These are phyloP conservation scores for Dicaeum eximium DNA, from an alignment of 2,113 vertebrate genomes.

Conservation along the genomic window DNA sequence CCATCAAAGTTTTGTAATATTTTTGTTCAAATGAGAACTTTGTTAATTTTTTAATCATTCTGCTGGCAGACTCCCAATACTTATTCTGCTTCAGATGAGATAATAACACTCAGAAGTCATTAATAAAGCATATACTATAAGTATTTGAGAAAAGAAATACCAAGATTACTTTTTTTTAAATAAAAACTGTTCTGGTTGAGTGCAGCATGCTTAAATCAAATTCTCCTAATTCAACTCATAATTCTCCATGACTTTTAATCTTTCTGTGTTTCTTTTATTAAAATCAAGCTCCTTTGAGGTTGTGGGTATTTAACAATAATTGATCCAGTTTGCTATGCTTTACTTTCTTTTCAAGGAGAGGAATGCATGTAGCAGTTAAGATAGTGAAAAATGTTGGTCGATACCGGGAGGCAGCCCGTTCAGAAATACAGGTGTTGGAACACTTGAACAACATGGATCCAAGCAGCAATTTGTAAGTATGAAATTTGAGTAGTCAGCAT, in stretches of 20 bases:
- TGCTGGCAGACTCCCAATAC: background rate
- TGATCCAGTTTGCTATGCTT: background rate
- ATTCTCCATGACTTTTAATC: background rate
- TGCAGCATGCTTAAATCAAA: background rate
- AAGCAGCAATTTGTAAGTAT: conserved; percentile 78
- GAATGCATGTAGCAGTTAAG: conserved; percentile 91
- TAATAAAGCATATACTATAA: background rate
- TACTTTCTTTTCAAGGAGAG: conserved; percentile 69
- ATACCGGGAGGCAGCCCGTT: conserved; percentile 93
- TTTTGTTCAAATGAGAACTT: background rate
- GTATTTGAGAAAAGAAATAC: background rate
- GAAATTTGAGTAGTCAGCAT: background rate
- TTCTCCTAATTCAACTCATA: background rate
- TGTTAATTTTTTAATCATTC: background rate
- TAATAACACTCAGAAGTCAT: background rate
- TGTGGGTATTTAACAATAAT: background rate
- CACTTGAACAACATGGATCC: conserved; percentile 87
- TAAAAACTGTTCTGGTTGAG: background rate
- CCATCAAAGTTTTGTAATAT: background rate
- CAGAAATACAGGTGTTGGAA: conserved; percentile 93
- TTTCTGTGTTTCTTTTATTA: background rate
- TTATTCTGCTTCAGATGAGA: background rate
- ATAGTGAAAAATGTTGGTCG: conserved; percentile 98
- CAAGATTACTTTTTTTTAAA: background rate
- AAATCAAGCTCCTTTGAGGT: background rate